A percentile compares a stretch with the other conserved stretches of the same genome.
These are phyloP conservation scores for Tachysurus fulvidraco DNA, from an alignment of 2,113 vertebrate genomes.

Conservation along the genomic window DNA sequence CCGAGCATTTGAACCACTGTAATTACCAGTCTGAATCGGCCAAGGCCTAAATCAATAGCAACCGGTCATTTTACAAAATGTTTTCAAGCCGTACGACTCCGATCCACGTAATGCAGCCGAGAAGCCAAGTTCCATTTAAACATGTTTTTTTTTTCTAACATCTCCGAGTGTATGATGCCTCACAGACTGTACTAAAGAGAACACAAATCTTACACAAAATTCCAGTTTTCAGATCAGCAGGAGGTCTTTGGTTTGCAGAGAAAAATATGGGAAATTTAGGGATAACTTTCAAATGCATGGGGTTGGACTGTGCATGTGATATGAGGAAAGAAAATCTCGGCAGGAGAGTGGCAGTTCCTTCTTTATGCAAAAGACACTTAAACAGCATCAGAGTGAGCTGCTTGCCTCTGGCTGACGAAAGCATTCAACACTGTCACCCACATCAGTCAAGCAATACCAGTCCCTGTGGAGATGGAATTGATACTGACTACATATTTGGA, in stretches of 20 bases:
- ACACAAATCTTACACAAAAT: slow-evolving; percentile 30
- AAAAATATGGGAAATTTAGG: background rate
- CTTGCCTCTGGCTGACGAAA: slow-evolving; percentile 70
- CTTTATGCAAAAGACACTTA: slow-evolving; percentile 71
- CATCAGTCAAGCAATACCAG: slow-evolving; percentile 70
- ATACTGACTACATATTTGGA: slow-evolving; percentile 59
- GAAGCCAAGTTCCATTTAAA: slow-evolving; percentile 43
- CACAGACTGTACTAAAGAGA: slow-evolving; percentile 37
- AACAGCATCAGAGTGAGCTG: slow-evolving; percentile 67
- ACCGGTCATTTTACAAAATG: slow-evolving; percentile 47
- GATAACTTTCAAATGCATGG: slow-evolving; percentile 17
- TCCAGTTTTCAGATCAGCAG: slow-evolving; percentile 14
- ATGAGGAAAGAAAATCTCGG: slow-evolving; percentile 41
- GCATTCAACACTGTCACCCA: slow-evolving; percentile 70
- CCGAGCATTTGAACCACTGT: slow-evolving; percentile 31
- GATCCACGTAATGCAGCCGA: slow-evolving; percentile 24
- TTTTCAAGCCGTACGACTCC: slow-evolving; percentile 33
- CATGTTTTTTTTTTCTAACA: slow-evolving; percentile 1
- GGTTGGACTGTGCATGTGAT: slow-evolving; percentile 9
- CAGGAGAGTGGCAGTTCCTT: slow-evolving; percentile 65
- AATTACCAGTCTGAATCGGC: slow-evolving; percentile 48
- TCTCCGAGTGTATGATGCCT: slow-evolving; percentile 34
- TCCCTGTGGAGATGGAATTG: slow-evolving; percentile 71
- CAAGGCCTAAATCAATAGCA: slow-evolving; percentile 49
- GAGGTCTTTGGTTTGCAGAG: slow-evolving; percentile 27